Evolutionary conservation across 2,113 vertebrate genomes (phyloP).

Genomic region (Phrynosoma platyrhinos): DNA sequence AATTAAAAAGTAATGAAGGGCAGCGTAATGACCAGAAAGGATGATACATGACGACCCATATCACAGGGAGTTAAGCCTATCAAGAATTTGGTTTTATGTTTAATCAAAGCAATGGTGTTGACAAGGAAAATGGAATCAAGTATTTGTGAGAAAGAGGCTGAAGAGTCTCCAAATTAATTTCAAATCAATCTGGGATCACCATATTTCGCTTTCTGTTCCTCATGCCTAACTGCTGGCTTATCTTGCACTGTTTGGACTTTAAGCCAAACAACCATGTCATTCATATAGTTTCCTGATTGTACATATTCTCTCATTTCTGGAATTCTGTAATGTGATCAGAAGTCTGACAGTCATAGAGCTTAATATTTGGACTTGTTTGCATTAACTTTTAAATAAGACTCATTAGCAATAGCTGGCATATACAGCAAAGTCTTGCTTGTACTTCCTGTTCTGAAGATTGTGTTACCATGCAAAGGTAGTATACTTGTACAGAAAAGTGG

Average conservation of each 20-base stretch:
- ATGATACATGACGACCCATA: neutral
- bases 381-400: neutral
- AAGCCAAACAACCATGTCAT: neutral
- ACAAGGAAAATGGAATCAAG: neutral
- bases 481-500: neutral
- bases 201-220: neutral
- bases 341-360: neutral
- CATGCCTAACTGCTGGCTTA: neutral
- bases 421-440: neutral
- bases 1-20: neutral
- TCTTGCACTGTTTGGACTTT: neutral
- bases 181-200: fast-evolving
- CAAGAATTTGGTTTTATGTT: neutral
- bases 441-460: neutral
- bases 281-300: neutral
- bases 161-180: fast-evolving
- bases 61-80: neutral
- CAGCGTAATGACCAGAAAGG: neutral
- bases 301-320: neutral
- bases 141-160: neutral
- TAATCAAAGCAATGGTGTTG: fast-evolving
- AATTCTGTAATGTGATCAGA: neutral
- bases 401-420: neutral
- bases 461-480: neutral
- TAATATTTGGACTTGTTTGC: neutral